phyloP scores from a whole-genome alignment of 1,140 invertebrate species.

The Euura saliciscinereae region DNA sequence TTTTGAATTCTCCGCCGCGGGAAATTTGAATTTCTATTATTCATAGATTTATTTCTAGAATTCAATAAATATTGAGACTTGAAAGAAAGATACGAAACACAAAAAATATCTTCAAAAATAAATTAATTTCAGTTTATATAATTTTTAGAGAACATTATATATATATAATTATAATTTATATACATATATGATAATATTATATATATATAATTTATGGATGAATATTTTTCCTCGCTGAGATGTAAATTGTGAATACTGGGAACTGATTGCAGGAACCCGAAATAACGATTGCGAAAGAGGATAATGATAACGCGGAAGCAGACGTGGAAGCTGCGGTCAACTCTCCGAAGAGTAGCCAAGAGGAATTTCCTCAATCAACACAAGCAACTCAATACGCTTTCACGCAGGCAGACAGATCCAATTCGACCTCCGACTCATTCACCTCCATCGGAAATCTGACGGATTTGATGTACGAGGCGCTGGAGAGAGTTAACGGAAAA shows the following conservation, averaged over 20 bases:
- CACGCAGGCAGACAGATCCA: constrained; percentile 14
- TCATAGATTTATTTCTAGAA: too few species aligned
- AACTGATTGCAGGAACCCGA: background rate
- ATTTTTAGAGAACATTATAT: too few species aligned
- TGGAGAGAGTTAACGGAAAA: constrained; percentile 20
- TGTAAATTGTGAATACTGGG: background rate
- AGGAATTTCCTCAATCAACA: background rate
- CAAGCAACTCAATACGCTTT: constrained; percentile 23
- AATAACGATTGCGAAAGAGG: background rate
- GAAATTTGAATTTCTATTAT: background rate
- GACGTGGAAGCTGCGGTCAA: background rate
- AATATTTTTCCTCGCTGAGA: background rate
- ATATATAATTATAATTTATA: too few species aligned
- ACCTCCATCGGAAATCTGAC: constrained; percentile 12
- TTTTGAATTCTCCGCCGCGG: background rate
- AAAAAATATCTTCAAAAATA: too few species aligned
- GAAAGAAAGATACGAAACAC: too few species aligned
- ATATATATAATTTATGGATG: too few species aligned
- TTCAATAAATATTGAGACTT: too few species aligned
- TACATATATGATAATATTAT: too few species aligned
- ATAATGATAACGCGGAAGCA: background rate
- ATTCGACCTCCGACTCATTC: background rate
- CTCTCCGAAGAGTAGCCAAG: background rate
- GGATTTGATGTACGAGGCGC: constrained; percentile 17
- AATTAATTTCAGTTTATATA: too few species aligned